Evolutionary conservation across 64 coral and sea anemone genomes (phyloP), one percentile per base, ranked within the genome.

Genomic region (Montipora sp.): DNA sequence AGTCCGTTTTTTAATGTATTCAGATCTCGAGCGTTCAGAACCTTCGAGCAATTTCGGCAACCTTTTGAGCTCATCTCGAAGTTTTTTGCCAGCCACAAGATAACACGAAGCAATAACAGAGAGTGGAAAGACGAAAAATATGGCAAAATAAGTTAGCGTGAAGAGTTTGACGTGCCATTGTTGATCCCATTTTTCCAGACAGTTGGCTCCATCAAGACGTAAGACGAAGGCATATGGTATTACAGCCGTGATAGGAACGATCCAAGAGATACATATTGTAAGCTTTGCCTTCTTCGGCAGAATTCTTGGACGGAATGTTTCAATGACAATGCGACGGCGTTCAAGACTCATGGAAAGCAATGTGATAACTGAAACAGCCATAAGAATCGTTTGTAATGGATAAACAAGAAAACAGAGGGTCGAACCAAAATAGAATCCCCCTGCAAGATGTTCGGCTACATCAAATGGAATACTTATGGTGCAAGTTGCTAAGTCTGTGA

Each of bases 321-420:
- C 36, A 60, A 96, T 87, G 15, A 99, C 92, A 36, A 93, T 83
- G 5, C 94, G 85, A 7, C 88, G 87, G 9, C 98, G 88, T 24
- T 99, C 98, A n/a, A 99, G 57, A 50, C 94, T 95, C 98, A 99
- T 99, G 66, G 89, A 89, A 7, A 96, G 67, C 43, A 99, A 49
- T 12, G 98, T 99, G 63, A 99, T 96, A 7, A 96, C 92, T 2
- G 94, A 99, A 0, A 99, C 98, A 7, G 95, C 91, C 92, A 99
- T 94, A 4, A 99, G 92, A 18, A 96, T 74, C 0, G 98, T 99
- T 69, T 99, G 98, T 7, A 95, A 92, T 6, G 98, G 98, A 75
- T 95, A 99, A 0, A 99, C 86, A 22, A 99, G 67, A 15, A 84
- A 92, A 79, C 98, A 99, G 15, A 99, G 59, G 18, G 94, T 84